A percentile compares a stretch with the other conserved stretches of the same genome.
These are phyloP conservation scores for Lota lota DNA, from an alignment of 2,113 vertebrate species.

Conservation along the genomic window DNA sequence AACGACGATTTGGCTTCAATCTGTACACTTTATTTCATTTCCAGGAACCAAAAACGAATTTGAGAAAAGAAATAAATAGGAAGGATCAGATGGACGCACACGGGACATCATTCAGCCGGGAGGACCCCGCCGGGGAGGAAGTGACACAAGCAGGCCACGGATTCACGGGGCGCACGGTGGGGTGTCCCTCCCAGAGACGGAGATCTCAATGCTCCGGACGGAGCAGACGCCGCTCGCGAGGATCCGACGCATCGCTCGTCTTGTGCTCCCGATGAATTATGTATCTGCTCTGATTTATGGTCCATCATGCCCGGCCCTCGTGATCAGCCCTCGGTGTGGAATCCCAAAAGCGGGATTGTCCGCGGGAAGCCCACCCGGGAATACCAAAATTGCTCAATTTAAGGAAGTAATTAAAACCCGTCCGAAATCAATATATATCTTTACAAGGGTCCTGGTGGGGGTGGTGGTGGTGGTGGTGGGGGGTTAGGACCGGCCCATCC, in stretches of 20 bases:
- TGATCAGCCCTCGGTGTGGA: slow-evolving; percentile 50
- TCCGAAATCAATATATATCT: slow-evolving; percentile 80
- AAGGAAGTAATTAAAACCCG: slow-evolving; percentile 80
- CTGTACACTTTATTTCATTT: background rate
- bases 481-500: slow-evolving; percentile 34
- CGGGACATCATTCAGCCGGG: too few relatives aligned
- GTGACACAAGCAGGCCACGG: too few relatives aligned
- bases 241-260: slow-evolving; percentile 74
- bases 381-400: slow-evolving; percentile 81
- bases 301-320: slow-evolving; percentile 64
- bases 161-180: too few relatives aligned
- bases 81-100: slow-evolving; percentile 21
- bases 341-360: slow-evolving; percentile 63
- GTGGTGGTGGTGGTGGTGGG: slow-evolving; percentile 35
- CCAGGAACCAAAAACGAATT: slow-evolving; percentile 2
- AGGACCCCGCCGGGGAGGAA: too few relatives aligned
- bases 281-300: slow-evolving; percentile 80
- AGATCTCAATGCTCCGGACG: slow-evolving; percentile 37
- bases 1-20: background rate
- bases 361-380: slow-evolving; percentile 61
- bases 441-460: slow-evolving; percentile 57
- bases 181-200: background rate
- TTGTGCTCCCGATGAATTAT: slow-evolving; percentile 80
- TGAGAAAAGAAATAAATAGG: slow-evolving; percentile 4
- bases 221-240: slow-evolving; percentile 70